Conservation (phyloP, 2,888 invertebrate genomes). For the Urechis unicinctus region DNA sequence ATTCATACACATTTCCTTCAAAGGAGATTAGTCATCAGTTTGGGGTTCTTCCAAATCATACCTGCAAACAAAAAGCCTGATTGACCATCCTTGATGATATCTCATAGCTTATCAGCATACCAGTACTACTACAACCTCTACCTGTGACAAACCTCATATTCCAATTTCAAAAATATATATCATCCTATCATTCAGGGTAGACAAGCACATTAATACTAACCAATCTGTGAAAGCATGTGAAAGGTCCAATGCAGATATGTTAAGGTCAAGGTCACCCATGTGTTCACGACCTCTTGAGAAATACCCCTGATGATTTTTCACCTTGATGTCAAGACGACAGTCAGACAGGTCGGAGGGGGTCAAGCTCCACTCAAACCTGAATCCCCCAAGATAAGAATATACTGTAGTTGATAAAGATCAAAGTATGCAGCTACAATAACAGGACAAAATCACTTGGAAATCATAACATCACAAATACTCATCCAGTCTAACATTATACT, state of each 20-base stretch:
- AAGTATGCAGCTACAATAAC: too few species aligned
- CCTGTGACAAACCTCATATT: too few species aligned
- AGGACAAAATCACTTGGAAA: too few species aligned
- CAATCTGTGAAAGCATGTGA: not conserved
- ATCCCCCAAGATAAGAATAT: not conserved
- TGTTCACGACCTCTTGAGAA: not conserved
- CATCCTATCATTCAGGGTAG: too few species aligned
- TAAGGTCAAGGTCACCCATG: not conserved
- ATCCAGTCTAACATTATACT: too few species aligned
- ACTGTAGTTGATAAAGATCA: not conserved
- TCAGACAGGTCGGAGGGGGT: slow-evolving; percentile 72
- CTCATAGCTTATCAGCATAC: too few species aligned
- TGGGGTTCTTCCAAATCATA: not conserved
- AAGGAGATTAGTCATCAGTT: too few species aligned
- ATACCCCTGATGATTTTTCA: slow-evolving; percentile 50
- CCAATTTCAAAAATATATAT: too few species aligned
- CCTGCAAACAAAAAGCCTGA: not conserved
- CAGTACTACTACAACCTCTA: too few species aligned
- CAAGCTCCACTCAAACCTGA: slow-evolving; percentile 74
- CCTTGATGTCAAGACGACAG: slow-evolving; percentile 74
- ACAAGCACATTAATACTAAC: not conserved
- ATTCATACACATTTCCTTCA: too few species aligned
- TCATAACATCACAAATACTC: too few species aligned
- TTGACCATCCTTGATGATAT: too few species aligned
- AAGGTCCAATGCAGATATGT: not conserved